Evolutionary conservation across 2,797 vertebrate genomes (phyloP).

Genomic region (Typhlichthys subterraneus): DNA sequence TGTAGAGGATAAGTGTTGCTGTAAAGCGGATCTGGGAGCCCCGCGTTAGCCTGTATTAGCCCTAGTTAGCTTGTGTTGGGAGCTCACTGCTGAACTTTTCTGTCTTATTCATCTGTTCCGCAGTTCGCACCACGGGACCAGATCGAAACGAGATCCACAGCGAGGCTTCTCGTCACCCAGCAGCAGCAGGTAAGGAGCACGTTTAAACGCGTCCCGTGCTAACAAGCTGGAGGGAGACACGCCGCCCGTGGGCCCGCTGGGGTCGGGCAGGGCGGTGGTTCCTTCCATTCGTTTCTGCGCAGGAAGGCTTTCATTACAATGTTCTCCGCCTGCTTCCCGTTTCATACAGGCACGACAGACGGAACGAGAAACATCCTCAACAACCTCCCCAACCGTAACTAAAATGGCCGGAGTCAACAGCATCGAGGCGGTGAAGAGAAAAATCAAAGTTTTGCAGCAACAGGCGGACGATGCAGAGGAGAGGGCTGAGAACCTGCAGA

Average conservation of each 20-base stretch:
- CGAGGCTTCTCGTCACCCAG: not conserved
- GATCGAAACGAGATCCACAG: not conserved
- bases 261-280: no score
- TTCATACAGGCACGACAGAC: not conserved
- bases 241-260: no score
- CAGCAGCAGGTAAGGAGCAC: no score
- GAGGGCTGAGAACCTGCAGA: conserved; percentile 77
- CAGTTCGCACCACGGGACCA: not conserved
- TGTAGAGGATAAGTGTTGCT: not conserved
- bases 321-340: not conserved
- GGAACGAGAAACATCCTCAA: not conserved
- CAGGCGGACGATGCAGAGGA: conserved; percentile 87
- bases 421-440: conserved; percentile 86
- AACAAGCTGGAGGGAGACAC: no score
- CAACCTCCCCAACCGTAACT: not conserved
- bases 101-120: not conserved
- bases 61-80: conserved; percentile 3
- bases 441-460: conserved; percentile 88
- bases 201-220: no score
- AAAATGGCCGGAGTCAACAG: conserved; percentile 82
- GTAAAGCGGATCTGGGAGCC: not conserved
- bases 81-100: not conserved
- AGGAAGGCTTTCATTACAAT: not conserved
- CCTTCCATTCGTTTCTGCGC: no score
- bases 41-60: not conserved